These are phyloP conservation scores for Drosophila nannoptera DNA, from an alignment of 1,140 invertebrate species.

Conservation along the genomic window DNA sequence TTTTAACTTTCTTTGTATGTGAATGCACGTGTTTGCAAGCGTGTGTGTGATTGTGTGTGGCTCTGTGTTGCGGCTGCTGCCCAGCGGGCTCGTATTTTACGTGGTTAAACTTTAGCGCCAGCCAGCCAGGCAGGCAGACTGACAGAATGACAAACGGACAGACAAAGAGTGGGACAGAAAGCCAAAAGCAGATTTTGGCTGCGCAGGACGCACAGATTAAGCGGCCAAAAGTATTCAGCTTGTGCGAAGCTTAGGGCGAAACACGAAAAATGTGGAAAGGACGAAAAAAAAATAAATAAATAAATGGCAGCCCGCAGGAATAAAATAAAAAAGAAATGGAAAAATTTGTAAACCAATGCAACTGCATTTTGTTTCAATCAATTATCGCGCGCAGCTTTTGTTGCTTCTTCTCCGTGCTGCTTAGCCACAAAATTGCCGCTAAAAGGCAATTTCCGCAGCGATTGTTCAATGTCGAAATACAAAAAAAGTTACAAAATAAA, in stretches of 20 bases:
- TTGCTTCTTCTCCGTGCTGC: slow-evolving; percentile 12
- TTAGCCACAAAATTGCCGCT: slow-evolving; percentile 61
- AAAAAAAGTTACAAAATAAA: slow-evolving; percentile 18
- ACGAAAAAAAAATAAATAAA: not conserved
- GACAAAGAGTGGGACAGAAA: slow-evolving; percentile 40
- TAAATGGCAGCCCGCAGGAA: not conserved
- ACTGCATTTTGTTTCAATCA: slow-evolving; percentile 63
- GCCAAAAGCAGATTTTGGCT: slow-evolving; percentile 39
- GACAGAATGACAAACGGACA: slow-evolving; percentile 38
- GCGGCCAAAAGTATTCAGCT: slow-evolving; percentile 31
- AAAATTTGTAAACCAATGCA: slow-evolving; percentile 33
- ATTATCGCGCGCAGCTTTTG: slow-evolving; percentile 44
- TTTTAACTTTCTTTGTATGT: not conserved
- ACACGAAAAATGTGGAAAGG: slow-evolving; percentile 10
- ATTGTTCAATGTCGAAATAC: slow-evolving; percentile 59
- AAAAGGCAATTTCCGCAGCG: slow-evolving; percentile 69
- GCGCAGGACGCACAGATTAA: slow-evolving; percentile 50
- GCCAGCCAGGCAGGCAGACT: slow-evolving; percentile 45
- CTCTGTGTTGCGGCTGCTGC: slow-evolving; percentile 44
- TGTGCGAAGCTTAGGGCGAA: slow-evolving; percentile 17
- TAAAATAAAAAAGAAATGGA: not conserved
- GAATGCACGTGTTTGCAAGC: not conserved
- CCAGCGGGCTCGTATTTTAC: slow-evolving; percentile 58
- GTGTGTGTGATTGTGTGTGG: slow-evolving; percentile 14
- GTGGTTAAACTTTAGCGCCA: slow-evolving; percentile 66